These are phyloP conservation scores for Cydia strobilella DNA, from an alignment of 1,140 invertebrate genomes.

Conservation along the genomic window DNA sequence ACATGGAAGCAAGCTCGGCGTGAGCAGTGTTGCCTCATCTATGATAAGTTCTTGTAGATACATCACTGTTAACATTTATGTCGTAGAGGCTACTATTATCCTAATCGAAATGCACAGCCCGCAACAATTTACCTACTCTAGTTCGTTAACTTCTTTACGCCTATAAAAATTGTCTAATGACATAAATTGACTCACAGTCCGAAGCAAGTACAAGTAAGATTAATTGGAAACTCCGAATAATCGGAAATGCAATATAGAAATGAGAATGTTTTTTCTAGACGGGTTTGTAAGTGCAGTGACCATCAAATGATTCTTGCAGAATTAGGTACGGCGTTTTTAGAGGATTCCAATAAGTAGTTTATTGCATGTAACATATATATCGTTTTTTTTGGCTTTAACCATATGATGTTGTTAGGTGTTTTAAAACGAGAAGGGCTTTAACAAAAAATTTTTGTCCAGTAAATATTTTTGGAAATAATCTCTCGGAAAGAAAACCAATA, in stretches of 20 bases:
- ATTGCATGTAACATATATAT: no score
- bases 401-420: no score
- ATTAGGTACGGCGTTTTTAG: no score
- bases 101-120: conserved; percentile 73
- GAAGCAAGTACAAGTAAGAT: conserved; percentile 41
- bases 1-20: background rate
- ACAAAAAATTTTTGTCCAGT: no score
- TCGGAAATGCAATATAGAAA: conserved; percentile 41
- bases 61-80: conserved; percentile 17
- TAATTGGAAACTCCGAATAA: conserved; percentile 38
- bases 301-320: background rate
- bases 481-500: no score
- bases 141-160: conserved; percentile 48
- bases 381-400: no score
- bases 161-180: conserved; percentile 54
- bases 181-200: conserved; percentile 57
- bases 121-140: conserved; percentile 60
- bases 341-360: no score
- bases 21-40: background rate
- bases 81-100: conserved; percentile 52
- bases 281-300: conserved; percentile 19
- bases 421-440: no score
- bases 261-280: conserved; percentile 34
- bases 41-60: background rate
- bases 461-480: no score